Percentiles rank a stretch among this genome's conserved stretches.
phyloP scores from a whole-genome alignment of 2,797 vertebrate genomes.

The Sphenopsis melanotis region DNA sequence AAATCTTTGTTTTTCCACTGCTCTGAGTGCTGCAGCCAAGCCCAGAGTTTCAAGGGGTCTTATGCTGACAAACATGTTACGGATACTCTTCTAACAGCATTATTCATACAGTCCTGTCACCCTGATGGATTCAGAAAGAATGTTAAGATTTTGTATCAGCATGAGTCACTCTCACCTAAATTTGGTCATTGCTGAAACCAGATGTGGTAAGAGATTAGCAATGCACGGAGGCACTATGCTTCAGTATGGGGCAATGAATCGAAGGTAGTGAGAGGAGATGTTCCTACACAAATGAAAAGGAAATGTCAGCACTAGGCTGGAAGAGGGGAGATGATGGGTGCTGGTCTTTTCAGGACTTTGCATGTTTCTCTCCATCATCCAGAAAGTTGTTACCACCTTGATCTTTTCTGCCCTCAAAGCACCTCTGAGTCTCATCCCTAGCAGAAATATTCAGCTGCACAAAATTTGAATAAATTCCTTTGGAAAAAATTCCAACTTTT shows the following conservation, averaged over 20 bases:
- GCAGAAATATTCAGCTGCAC: neutral
- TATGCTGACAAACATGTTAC: neutral
- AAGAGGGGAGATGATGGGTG: neutral
- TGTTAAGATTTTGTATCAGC: neutral
- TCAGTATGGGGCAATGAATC: neutral
- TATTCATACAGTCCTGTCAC: neutral
- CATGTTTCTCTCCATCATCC: neutral
- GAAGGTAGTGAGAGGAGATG: neutral
- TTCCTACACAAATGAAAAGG: neutral
- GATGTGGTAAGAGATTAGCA: neutral
- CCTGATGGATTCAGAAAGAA: neutral
- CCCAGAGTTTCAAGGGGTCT: neutral
- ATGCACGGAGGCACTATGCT: neutral
- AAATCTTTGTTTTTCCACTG: neutral
- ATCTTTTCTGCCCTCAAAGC: neutral
- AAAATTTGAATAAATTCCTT: neutral
- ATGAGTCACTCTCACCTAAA: neutral
- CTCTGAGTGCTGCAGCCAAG: neutral
- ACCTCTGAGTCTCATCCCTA: neutral
- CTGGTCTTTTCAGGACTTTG: neutral
- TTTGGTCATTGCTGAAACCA: neutral
- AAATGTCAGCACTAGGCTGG: neutral
- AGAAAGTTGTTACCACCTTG: neutral
- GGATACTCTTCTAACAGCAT: neutral
- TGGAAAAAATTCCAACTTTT: neutral